Evolutionary conservation across 2,797 vertebrate genomes (phyloP).

Genomic region (Aphelocoma californica): DNA sequence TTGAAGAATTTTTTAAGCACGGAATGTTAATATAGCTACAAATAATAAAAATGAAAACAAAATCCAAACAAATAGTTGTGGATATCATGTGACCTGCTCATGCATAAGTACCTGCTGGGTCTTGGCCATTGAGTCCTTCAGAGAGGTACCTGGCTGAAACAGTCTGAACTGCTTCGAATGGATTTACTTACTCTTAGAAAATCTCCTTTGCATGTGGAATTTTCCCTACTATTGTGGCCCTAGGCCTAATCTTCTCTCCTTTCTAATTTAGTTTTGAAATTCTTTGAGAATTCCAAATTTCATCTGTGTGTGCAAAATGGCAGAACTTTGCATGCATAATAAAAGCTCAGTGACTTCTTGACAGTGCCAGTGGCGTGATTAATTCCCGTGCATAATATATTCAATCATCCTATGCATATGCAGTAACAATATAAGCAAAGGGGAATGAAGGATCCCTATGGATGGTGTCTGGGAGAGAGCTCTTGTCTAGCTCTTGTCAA

Average conservation of each 20-base stretch:
- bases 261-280: background rate
- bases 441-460: slow-evolving; percentile 22
- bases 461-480: background rate
- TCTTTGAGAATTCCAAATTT: background rate
- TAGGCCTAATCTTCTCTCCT: background rate
- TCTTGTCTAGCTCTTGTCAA: slow-evolving; percentile 50
- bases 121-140: background rate
- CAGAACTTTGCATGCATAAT: slow-evolving; percentile 13
- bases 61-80: background rate
- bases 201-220: background rate
- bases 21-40: background rate
- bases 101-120: background rate
- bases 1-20: background rate
- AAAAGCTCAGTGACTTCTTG: slow-evolving; percentile 30
- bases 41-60: background rate
- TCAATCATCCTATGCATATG: slow-evolving; percentile 34
- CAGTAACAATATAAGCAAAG: slow-evolving; percentile 15
- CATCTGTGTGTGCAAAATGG: background rate
- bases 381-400: slow-evolving; percentile 46
- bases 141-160: background rate
- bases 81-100: rapidly evolving
- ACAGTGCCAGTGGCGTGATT: slow-evolving; percentile 33
- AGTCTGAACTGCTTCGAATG: background rate
- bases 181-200: background rate
- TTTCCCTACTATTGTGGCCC: background rate